Percentiles rank a stretch among this genome's conserved stretches.
These are phyloP conservation scores for Boulengeromyrus knoepffleri DNA, from an alignment of 2,113 vertebrate species.

Conservation along the genomic window DNA sequence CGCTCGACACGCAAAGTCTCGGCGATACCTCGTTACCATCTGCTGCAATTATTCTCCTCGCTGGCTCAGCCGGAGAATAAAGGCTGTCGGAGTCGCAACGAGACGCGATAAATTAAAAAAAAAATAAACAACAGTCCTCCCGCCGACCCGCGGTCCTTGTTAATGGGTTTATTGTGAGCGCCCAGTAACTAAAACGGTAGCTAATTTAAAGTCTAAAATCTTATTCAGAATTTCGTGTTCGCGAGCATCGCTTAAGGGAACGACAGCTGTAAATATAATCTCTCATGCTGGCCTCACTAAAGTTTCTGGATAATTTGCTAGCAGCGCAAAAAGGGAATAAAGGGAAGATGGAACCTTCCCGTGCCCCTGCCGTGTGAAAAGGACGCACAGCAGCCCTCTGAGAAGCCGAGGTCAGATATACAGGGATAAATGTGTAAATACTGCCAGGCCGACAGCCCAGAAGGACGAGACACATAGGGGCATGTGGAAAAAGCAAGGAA, in stretches of 20 bases:
- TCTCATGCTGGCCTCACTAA: not conserved
- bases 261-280: not conserved
- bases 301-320: not conserved
- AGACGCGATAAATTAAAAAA: not conserved
- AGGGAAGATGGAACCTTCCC: not conserved
- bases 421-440: not conserved
- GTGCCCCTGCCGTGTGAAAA: not conserved
- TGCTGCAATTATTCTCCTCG: conserved; percentile 42
- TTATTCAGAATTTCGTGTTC: not conserved
- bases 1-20: not conserved
- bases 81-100: not conserved
- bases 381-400: not conserved
- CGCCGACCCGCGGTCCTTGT: not conserved
- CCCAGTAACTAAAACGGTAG: conserved; percentile 11
- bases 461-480: not conserved
- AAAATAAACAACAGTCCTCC: conserved; percentile 15
- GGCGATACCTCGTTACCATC: conserved; percentile 36
- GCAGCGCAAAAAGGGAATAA: not conserved
- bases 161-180: conserved; percentile 21
- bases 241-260: not conserved
- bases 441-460: not conserved
- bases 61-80: conserved; percentile 1
- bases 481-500: not conserved
- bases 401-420: not conserved
- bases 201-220: conserved; percentile 7